Conservation (phyloP, 2,888 invertebrate species). For the Odontomyia ornata region DNA sequence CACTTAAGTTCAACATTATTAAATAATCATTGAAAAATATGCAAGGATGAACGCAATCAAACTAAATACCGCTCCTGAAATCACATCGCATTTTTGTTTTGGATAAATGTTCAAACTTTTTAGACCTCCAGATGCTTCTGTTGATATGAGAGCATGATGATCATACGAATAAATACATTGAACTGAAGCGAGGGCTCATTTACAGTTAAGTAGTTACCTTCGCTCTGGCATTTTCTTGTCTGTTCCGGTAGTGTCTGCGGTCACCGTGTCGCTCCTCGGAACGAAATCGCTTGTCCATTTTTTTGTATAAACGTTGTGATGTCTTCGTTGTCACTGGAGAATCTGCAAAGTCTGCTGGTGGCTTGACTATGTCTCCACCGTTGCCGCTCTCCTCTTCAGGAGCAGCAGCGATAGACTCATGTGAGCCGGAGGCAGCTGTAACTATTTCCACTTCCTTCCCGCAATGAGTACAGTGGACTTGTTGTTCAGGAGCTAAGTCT, state of each 20-base stretch:
- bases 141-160: slow-evolving; percentile 23
- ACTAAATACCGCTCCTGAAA: slow-evolving; percentile 10
- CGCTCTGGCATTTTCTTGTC: slow-evolving; percentile 78
- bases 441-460: slow-evolving; percentile 80
- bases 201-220: slow-evolving; percentile 67
- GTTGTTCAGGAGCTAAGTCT: slow-evolving; percentile 66
- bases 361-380: slow-evolving; percentile 79
- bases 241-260: slow-evolving; percentile 71
- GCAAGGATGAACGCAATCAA: not conserved
- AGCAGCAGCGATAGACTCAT: slow-evolving; percentile 62
- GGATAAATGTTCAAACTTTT: slow-evolving; percentile 3
- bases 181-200: slow-evolving; percentile 13
- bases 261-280: slow-evolving; percentile 77
- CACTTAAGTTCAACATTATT: not conserved
- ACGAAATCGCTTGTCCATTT: slow-evolving; percentile 79
- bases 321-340: slow-evolving; percentile 73
- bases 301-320: slow-evolving; percentile 74
- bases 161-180: not conserved
- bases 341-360: slow-evolving; percentile 89
- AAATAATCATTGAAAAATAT: not conserved
- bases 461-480: slow-evolving; percentile 81
- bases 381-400: slow-evolving; percentile 65
- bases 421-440: slow-evolving; percentile 64
- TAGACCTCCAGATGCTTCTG: not conserved
- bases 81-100: slow-evolving; percentile 4